A percentile compares a stretch with the other conserved stretches of the same genome.
phyloP scores from a whole-genome alignment of 2,888 invertebrate species.

The Dicyrtoma fusca region DNA sequence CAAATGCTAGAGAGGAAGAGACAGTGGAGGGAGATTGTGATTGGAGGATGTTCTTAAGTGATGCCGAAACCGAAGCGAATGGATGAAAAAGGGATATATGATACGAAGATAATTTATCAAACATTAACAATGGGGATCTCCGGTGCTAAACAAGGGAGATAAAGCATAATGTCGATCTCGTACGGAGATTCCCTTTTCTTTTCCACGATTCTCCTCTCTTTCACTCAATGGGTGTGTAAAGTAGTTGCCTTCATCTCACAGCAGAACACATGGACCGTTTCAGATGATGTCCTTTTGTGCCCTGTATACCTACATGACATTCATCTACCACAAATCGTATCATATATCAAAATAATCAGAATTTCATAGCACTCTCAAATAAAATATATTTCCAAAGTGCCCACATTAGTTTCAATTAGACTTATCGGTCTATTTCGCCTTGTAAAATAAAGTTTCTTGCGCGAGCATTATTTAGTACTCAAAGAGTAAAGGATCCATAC shows the following conservation, averaged over 20 bases:
- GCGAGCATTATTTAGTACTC: too few species aligned
- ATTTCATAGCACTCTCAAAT: slow-evolving; percentile 21
- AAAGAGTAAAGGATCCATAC: too few species aligned
- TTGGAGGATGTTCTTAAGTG: slow-evolving; percentile 36
- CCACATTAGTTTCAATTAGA: too few species aligned
- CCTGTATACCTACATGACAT: slow-evolving; percentile 1
- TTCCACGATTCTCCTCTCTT: slow-evolving; percentile 2
- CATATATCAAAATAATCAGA: slow-evolving; percentile 28
- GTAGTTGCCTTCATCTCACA: slow-evolving; percentile 10
- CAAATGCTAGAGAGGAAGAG: background rate
- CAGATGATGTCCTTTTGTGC: slow-evolving; percentile 18
- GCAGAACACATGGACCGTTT: slow-evolving; percentile 29
- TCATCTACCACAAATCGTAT: slow-evolving; percentile 11
- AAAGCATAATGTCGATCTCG: slow-evolving; percentile 30
- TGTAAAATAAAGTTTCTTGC: too few species aligned
- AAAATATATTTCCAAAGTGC: too few species aligned
- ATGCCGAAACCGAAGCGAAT: slow-evolving; percentile 37
- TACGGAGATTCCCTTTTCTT: slow-evolving; percentile 22
- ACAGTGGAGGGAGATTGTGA: slow-evolving; percentile 3
- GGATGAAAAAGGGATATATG: slow-evolving; percentile 37
- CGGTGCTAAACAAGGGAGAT: slow-evolving; percentile 31
- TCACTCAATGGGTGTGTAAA: slow-evolving; percentile 23
- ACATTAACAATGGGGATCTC: slow-evolving; percentile 36
- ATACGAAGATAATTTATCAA: slow-evolving; percentile 40
- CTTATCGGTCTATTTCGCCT: too few species aligned